Evolutionary conservation across 2,797 vertebrate species (phyloP), one percentile per base, ranked within the genome.

Genomic region (Diplodus sargus): DNA sequence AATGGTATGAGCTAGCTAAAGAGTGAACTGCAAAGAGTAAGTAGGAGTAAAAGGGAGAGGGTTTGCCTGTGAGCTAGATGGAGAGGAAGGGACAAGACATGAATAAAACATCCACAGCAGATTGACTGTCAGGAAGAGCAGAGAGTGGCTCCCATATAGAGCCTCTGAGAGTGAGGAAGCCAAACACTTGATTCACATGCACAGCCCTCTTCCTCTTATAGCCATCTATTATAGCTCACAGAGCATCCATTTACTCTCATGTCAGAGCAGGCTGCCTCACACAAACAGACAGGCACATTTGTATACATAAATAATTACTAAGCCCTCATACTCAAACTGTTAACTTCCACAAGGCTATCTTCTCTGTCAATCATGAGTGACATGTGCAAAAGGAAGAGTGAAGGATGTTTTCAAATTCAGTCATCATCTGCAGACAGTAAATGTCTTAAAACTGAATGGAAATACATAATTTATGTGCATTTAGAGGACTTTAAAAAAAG

Each of bases 221-320:
- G 65, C 73, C 57, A 71, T 82, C 79, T 82, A 80, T 84, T 85
- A 85, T n/a, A 74, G 62, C 83, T 78, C 22, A 51, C 76, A 76
- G 85, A 85, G 73, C 76, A 81, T 83, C 81, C 78, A 88, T 89
- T 89, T 87, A 82, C 78, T 78, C 58, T 70, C 70, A 76, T 70
- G 73, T 88, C 82, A 80, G 57, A 79, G 62, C 77, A 23, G 23
- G 39, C 79, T 80, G 71, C 73, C 68, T 89, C 81, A 81, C 71
- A 57, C 85, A 87, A 84, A 79, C 84, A 84, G 84, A 85, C 85
- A 82, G 69, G 57, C 77, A 78, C 82, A 85, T 90, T 91, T 87
- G 86, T 91, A 81, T 83, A 74, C 70, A 82, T 91, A 74, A 90
- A 90, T 90, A 87, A 90, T 90, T 89, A 78, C 78, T 71, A 20